Evolutionary conservation across 2,797 vertebrate species (phyloP), one percentile per base, ranked within the genome.

Genomic region (Cirrhinus mrigala): DNA sequence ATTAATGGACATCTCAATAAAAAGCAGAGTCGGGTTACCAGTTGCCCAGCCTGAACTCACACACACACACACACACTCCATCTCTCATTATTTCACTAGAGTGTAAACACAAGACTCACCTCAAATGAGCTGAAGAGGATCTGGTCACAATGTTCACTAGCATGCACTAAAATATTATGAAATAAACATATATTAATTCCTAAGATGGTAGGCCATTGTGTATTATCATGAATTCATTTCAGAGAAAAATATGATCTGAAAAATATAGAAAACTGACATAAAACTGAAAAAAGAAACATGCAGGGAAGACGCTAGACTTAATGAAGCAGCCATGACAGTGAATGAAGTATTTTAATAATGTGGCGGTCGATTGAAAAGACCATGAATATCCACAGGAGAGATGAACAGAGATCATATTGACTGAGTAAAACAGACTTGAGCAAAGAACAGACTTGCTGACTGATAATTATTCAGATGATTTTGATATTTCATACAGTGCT

Each of bases 1-100:
- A 95, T 95, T 95, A 96, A 96, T 95, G 94, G 94, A 94, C 93
- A 94, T 93, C 94, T 94, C 93, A 95, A 94, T 96, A 95, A 94
- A 95, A 93, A 73, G 84, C 87, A 91, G 94, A 94, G 93, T 96
- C 94, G 92, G 93, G 95, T 96, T 96, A 96, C 95, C 90, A 87
- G 86, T 88, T 91, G 90, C 89, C 89, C 88, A 91, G 88, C 56
- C 83, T 89, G 83, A 92, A 92, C 92, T 88, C 5, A 80, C 84
- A 89, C 89, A 62, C 81, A 64, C 46, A 20, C 68, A 58, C 22
- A 79, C 74, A 44, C 83, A 54, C 40, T 12, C 27, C 14, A 50
- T 27, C 68, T 71, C 76, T 48, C 52, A 46, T 52, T 50, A 77
- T 64, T 24, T 71, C 40, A 74, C n/a, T 52, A 12, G 2, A 22